A percentile compares a stretch with the other conserved stretches of the same genome.
These are phyloP conservation scores for Sesia apiformis DNA, from an alignment of 2,888 invertebrate genomes.

Conservation along the genomic window DNA sequence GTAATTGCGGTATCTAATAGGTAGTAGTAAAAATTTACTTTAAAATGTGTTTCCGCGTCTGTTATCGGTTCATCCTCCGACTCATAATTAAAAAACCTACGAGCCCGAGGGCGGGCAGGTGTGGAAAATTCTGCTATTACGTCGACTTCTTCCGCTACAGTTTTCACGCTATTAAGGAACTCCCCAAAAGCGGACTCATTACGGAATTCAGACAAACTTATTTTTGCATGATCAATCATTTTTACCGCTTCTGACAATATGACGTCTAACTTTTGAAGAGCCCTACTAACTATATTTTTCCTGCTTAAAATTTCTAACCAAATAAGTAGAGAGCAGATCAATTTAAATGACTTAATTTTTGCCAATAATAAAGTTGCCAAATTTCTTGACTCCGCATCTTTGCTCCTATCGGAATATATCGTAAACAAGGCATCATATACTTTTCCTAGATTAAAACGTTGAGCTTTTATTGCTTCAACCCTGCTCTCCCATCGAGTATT, in stretches of 20 bases:
- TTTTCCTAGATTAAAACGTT: too few relatives aligned
- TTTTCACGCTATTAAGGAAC: constrained; percentile 4
- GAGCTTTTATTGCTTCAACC: too few relatives aligned
- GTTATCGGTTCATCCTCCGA: constrained; percentile 3
- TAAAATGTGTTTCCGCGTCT: constrained; percentile 3
- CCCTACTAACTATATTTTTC: constrained; percentile 12
- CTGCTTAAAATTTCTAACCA: constrained; percentile 16
- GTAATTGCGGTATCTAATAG: neutral
- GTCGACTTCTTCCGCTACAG: constrained; percentile 5
- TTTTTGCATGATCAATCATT: too few relatives aligned
- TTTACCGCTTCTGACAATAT: too few relatives aligned
- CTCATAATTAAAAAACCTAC: constrained; percentile 3
- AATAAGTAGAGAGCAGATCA: constrained; percentile 17
- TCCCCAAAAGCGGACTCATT: constrained; percentile 2
- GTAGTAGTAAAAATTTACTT: too few relatives aligned
- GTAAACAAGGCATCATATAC: too few relatives aligned
- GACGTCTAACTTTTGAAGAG: too few relatives aligned
- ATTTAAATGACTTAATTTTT: too few relatives aligned
- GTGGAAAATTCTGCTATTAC: constrained; percentile 2
- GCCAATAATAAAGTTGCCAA: too few relatives aligned
- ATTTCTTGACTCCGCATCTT: too few relatives aligned
- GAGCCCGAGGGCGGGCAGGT: constrained; percentile 5
- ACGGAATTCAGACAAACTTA: constrained; percentile 3
- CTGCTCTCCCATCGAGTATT: too few relatives aligned
- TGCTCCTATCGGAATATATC: too few relatives aligned